A percentile compares a stretch with the other conserved stretches of the same genome.
Conservation (phyloP, 2,797 vertebrate species). For the Karalla daura region DNA sequence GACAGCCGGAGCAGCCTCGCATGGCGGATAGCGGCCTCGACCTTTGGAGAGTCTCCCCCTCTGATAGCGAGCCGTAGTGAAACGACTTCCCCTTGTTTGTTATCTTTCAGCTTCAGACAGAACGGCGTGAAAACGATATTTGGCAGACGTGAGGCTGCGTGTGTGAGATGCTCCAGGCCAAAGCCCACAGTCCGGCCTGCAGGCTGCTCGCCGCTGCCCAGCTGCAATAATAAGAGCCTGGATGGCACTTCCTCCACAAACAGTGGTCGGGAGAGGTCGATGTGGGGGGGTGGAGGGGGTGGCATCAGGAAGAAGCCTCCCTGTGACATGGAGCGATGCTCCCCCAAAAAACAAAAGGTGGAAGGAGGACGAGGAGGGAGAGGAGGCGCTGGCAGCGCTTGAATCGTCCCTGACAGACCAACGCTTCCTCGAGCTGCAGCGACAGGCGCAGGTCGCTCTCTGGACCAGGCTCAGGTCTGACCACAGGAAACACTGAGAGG, state of each 20-base stretch:
- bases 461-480: too few relatives aligned
- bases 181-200: slow-evolving; percentile 25
- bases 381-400: slow-evolving; percentile 62
- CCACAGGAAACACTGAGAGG: too few relatives aligned
- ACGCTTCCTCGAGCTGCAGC: slow-evolving; percentile 16
- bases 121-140: slow-evolving; percentile 50
- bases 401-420: slow-evolving; percentile 51
- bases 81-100: slow-evolving; percentile 80
- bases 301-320: slow-evolving; percentile 30
- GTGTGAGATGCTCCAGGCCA: slow-evolving; percentile 34
- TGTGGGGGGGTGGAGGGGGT: slow-evolving; percentile 19
- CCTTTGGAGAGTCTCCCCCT: slow-evolving; percentile 51
- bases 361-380: slow-evolving; percentile 65
- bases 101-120: slow-evolving; percentile 66
- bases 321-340: slow-evolving; percentile 51
- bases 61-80: slow-evolving; percentile 54
- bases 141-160: slow-evolving; percentile 41
- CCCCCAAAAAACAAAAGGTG: slow-evolving; percentile 69
- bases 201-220: slow-evolving; percentile 56
- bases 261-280: slow-evolving; percentile 41
- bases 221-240: slow-evolving; percentile 78
- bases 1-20: slow-evolving; percentile 31
- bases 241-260: slow-evolving; percentile 76
- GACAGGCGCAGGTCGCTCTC: slow-evolving; percentile 22
- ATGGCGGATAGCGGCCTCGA: slow-evolving; percentile 50